phyloP scores from a whole-genome alignment of 2,113 vertebrate genomes.

The Lophura nycthemera region DNA sequence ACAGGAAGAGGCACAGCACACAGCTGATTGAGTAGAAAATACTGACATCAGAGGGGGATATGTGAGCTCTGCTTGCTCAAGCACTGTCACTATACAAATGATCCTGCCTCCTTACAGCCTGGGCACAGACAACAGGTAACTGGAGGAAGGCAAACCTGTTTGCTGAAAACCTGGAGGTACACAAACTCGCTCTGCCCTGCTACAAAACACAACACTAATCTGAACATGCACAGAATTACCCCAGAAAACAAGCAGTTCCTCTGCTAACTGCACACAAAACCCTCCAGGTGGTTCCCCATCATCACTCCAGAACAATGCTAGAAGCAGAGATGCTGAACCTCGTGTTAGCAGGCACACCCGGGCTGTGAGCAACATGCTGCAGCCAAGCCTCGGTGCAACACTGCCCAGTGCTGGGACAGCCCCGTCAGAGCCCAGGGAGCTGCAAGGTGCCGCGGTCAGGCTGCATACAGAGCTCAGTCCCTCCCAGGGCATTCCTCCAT shows the following conservation, averaged over 20 bases:
- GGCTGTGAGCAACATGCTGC: background rate
- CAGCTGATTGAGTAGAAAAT: background rate
- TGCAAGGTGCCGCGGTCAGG: too few species aligned
- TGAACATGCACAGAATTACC: background rate
- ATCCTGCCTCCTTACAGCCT: background rate
- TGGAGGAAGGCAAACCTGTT: background rate
- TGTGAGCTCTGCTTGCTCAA: background rate
- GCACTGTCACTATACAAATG: background rate
- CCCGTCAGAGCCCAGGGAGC: too few species aligned
- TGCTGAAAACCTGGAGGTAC: background rate
- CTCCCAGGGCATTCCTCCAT: background rate
- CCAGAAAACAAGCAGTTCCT: background rate
- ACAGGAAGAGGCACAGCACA: background rate
- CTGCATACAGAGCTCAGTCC: rapidly evolving
- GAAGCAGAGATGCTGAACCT: rapidly evolving
- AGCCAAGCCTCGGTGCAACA: background rate
- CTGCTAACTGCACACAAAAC: background rate
- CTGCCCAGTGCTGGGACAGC: background rate
- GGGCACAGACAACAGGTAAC: background rate
- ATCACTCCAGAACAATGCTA: rapidly evolving
- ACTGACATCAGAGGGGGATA: background rate
- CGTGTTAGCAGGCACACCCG: background rate
- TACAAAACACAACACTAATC: background rate
- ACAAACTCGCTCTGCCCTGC: background rate
- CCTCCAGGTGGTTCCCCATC: background rate